Percentiles rank a stretch among this genome's conserved stretches.
These are phyloP conservation scores for Helarctos malayanus DNA, from an alignment of 2,797 vertebrate species.

Conservation along the genomic window DNA sequence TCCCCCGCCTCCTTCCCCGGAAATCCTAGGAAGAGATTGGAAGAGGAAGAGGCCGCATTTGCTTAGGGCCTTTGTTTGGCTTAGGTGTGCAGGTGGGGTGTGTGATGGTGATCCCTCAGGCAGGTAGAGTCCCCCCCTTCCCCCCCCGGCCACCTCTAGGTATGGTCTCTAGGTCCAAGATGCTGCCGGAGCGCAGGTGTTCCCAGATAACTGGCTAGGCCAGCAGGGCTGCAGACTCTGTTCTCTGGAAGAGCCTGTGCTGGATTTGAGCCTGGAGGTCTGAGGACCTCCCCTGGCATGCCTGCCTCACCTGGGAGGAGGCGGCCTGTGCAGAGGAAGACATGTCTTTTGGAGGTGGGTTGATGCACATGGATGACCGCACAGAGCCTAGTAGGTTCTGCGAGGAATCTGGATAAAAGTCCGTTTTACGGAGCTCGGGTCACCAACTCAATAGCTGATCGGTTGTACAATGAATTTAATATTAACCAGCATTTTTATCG, in stretches of 20 bases:
- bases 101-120: not conserved
- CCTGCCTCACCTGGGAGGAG: not conserved
- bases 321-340: not conserved
- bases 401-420: not conserved
- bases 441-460: not conserved
- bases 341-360: not conserved
- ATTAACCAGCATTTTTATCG: not conserved
- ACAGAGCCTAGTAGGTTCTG: not conserved
- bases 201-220: not conserved
- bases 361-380: not conserved
- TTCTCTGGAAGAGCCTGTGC: fast-evolving
- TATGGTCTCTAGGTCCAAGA: not conserved
- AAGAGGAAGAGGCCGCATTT: not conserved
- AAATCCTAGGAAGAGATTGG: not conserved
- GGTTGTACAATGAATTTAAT: not conserved
- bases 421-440: not conserved
- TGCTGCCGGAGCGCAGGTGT: not conserved
- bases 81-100: not conserved
- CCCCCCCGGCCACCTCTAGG: not conserved
- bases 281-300: not conserved
- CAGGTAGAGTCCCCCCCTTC: not conserved
- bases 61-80: not conserved
- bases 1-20: not conserved
- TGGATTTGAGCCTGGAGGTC: not conserved
- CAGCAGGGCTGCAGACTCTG: not conserved